phyloP scores from a whole-genome alignment of 2,797 vertebrate species.

The Menidia menidia region DNA sequence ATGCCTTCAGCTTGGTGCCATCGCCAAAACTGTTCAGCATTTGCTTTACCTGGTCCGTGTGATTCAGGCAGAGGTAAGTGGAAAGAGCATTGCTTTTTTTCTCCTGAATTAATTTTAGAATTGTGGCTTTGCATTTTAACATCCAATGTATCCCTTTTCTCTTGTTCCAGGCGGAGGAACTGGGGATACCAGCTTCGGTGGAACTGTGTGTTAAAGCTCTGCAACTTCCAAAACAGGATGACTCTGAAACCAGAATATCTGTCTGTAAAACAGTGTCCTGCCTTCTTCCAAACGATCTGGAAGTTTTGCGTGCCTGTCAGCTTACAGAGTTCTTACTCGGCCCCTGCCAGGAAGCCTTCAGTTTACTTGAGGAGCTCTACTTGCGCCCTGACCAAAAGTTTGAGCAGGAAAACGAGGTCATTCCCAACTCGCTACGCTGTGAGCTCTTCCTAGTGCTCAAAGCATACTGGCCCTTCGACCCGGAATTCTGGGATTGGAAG shows the following conservation, averaged over 20 bases:
- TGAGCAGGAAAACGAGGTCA: constrained; percentile 90
- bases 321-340: constrained; percentile 96
- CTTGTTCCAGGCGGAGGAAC: constrained; percentile 86
- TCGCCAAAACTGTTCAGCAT: constrained; percentile 95
- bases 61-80: constrained; percentile 92
- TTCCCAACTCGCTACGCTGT: constrained; percentile 97
- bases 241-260: constrained; percentile 90
- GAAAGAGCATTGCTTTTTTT: background rate
- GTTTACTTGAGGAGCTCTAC: constrained; percentile 90
- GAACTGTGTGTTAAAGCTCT: constrained; percentile 96
- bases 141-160: background rate
- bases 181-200: constrained; percentile 91
- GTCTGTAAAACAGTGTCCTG: constrained; percentile 95
- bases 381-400: constrained; percentile 94
- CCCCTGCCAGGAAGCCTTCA: constrained; percentile 87
- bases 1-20: constrained; percentile 96
- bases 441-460: constrained; percentile 95
- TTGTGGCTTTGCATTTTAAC: no score
- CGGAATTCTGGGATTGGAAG: constrained; percentile 99
- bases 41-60: constrained; percentile 96
- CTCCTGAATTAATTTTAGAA: no score
- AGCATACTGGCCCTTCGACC: constrained; percentile 97
- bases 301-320: constrained; percentile 94
- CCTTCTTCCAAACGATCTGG: constrained; percentile 93
- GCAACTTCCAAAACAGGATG: constrained; percentile 91